Evolutionary conservation across 2,888 invertebrate genomes (phyloP), one percentile per base, ranked within the genome.

Genomic region (Ceratothoa steindachneri): DNA sequence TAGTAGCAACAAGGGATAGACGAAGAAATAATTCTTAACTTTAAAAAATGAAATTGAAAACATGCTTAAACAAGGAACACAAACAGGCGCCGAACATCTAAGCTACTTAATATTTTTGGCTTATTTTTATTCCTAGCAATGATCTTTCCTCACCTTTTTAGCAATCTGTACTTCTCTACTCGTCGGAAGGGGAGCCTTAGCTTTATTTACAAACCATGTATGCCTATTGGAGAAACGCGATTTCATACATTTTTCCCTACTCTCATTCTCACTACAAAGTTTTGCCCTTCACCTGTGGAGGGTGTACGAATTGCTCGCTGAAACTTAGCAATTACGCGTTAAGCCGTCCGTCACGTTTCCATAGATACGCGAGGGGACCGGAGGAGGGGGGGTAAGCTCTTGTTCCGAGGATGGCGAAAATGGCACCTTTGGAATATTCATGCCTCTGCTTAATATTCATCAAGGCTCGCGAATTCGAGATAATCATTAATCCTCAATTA

Each of bases 251-350:
- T 24, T 4, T 24, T 1, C 22, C 27, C 55, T 55, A 5, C 41
- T 41, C 55, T 55, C 55, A 15, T 22, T 55, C 55, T 55, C 55
- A 15, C 55, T 55, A 60, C 60, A n/a, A 60, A 22, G 22, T 60
- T 60, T 15, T 15, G 15, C 41, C 5, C 15, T 15, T 41, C 15
- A 41, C 41, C 41, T 41, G 41, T 41, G 41, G 41, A 41, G 41
- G 41, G 41, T 15, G 41, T 41, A 15, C 41, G 15, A 41, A 9
- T 41, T 41, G 41, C 41, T 5, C 7, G 15, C 41, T 41, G 15
- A 5, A 41, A 41, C 41, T 41, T 41, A 15, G 41, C 41, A 41
- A 41, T 41, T 41, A 41, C 5, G 41, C 5, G 41, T 41, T 41
- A 41, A 41, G 41, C 41, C 41, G 41, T 9, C 41, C 41, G 41